A percentile compares a stretch with the other conserved stretches of the same genome.
Conservation (phyloP, 1,140 invertebrate species). For the Ceratina calcarata region DNA sequence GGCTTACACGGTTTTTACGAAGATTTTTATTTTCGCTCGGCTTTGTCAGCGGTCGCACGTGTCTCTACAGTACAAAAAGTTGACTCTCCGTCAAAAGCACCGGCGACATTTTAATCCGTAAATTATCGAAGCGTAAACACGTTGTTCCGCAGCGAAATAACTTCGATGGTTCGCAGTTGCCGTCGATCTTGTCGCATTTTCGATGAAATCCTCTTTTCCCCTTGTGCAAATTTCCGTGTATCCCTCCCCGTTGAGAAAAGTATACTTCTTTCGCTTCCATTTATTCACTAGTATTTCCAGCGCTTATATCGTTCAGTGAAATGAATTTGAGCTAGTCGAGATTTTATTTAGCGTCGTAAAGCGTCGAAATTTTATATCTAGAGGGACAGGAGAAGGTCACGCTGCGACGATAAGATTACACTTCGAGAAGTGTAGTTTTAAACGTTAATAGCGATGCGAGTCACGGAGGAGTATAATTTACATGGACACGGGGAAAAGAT, state of each 20-base stretch:
- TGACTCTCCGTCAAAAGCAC: not conserved
- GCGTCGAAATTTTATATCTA: not conserved
- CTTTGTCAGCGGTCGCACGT: not conserved
- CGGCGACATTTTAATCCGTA: not conserved
- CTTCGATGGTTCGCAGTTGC: not conserved
- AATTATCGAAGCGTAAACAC: not conserved
- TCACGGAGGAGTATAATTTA: constrained; percentile 14
- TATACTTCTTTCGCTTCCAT: too few relatives aligned
- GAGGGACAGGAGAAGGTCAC: too few relatives aligned
- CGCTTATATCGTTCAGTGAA: not conserved
- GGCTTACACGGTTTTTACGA: too few relatives aligned
- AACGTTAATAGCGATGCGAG: not conserved
- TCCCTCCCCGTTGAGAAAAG: not conserved
- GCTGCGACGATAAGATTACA: not conserved
- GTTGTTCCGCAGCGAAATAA: not conserved
- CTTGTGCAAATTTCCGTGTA: not conserved
- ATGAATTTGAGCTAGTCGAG: not conserved
- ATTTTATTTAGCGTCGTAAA: not conserved
- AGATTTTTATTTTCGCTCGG: not conserved
- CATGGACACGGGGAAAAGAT: not conserved
- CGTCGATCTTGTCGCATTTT: not conserved
- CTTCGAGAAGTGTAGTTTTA: not conserved
- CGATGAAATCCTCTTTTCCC: constrained; percentile 18
- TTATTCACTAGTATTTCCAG: not conserved
- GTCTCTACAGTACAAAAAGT: not conserved